Conservation (phyloP, 2,113 vertebrate species). For the Haemorhous mexicanus region DNA sequence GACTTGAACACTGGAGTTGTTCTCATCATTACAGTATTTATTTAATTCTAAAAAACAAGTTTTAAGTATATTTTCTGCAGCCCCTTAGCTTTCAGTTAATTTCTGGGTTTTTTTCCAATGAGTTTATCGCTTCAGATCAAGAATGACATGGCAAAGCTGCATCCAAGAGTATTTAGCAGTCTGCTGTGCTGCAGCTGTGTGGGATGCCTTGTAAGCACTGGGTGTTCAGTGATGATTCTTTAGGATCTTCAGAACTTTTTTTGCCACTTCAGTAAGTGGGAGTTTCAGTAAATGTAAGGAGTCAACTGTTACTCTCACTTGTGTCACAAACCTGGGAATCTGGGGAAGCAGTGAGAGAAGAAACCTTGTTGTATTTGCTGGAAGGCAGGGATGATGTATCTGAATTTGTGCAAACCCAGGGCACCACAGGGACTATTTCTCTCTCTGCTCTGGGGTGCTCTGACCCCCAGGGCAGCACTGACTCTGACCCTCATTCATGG, state of each 20-base stretch:
- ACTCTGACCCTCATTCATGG: too few species aligned
- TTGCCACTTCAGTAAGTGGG: neutral
- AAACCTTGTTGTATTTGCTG: neutral
- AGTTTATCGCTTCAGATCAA: neutral
- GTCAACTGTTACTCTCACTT: neutral
- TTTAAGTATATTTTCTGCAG: neutral
- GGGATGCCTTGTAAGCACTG: neutral
- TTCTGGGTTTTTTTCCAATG: neutral
- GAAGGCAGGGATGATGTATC: too few species aligned
- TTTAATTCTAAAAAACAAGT: neutral
- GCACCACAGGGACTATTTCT: too few species aligned
- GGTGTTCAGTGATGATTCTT: neutral
- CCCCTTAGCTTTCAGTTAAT: neutral
- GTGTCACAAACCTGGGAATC: neutral
- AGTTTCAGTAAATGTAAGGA: neutral
- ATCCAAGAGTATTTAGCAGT: neutral
- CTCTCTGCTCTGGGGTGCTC: too few species aligned
- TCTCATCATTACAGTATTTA: neutral
- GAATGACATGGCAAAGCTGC: neutral
- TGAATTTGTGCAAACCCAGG: too few species aligned
- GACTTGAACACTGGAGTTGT: neutral
- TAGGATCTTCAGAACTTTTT: neutral
- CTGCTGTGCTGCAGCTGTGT: neutral
- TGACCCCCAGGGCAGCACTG: too few species aligned
- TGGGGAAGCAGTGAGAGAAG: neutral